These are phyloP conservation scores for Dusona sp. DNA, from an alignment of 2,888 invertebrate species.

Conservation along the genomic window DNA sequence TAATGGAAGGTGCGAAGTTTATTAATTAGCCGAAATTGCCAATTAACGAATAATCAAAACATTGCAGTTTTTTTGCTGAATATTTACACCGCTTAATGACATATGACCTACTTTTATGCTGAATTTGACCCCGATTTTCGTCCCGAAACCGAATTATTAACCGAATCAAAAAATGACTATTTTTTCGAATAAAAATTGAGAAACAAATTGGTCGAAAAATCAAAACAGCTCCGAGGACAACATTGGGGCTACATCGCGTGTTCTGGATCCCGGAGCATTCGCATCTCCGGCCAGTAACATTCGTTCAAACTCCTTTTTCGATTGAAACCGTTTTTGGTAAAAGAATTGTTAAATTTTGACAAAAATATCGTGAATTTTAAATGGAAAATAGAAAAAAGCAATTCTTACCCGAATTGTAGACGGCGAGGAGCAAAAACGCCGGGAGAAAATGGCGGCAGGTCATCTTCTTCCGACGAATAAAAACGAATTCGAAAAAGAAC, in stretches of 20 bases:
- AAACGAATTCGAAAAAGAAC: neutral
- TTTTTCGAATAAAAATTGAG: neutral
- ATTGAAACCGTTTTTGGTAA: neutral
- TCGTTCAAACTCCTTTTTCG: neutral
- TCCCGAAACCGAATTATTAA: neutral
- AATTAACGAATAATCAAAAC: neutral
- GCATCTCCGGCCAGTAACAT: conserved; percentile 16
- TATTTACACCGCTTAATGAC: neutral
- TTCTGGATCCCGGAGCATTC: conserved; percentile 35
- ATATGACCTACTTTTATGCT: neutral
- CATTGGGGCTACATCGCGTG: conserved; percentile 20
- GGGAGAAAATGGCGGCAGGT: conserved; percentile 21
- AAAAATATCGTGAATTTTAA: neutral
- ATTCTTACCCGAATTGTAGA: conserved; percentile 51
- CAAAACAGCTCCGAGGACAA: neutral
- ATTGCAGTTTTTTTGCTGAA: neutral
- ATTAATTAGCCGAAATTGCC: neutral
- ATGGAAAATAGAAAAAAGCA: neutral
- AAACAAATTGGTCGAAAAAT: neutral
- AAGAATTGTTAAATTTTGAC: neutral
- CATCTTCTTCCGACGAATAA: conserved; percentile 24
- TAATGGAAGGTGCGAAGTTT: neutral
- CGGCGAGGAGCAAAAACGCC: conserved; percentile 34
- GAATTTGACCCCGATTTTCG: neutral
- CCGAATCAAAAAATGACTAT: neutral